Evolutionary conservation across 2,888 invertebrate species (phyloP).

Genomic region (Idaea biselata): DNA sequence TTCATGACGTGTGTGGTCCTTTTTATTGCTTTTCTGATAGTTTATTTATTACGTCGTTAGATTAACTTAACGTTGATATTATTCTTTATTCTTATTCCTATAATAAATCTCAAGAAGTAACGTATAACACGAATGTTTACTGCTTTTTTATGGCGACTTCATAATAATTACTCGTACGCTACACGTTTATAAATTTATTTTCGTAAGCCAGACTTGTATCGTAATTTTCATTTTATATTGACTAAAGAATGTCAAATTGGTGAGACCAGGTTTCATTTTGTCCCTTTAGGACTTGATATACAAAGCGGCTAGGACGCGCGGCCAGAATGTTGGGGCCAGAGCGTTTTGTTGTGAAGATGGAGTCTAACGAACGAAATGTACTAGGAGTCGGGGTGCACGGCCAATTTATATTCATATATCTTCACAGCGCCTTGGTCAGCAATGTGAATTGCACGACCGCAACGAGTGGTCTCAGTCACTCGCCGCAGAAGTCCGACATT

Average conservation of each 20-base stretch:
- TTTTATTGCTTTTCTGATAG: not conserved
- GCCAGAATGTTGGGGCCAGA: no score
- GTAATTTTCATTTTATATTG: not conserved
- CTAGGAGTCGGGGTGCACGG: no score
- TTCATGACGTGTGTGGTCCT: constrained; percentile 1
- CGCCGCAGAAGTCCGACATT: no score
- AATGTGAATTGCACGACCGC: no score
- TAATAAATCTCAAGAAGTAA: not conserved
- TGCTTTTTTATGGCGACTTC: not conserved
- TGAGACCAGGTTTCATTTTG: not conserved
- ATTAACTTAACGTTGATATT: not conserved
- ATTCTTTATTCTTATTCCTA: not conserved
- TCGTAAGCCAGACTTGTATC: not conserved
- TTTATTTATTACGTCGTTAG: not conserved
- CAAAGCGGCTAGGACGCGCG: no score
- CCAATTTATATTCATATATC: no score
- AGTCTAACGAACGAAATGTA: no score
- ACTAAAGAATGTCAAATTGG: not conserved
- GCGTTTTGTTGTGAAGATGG: no score
- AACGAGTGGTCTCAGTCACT: no score
- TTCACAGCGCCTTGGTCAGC: no score
- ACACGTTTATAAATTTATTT: not conserved
- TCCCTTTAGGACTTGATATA: not conserved
- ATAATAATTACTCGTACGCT: not conserved
- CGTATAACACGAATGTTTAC: not conserved